Evolutionary conservation across 2,797 vertebrate genomes (phyloP), one percentile per base, ranked within the genome.

Genomic region (Limosa lapponica): DNA sequence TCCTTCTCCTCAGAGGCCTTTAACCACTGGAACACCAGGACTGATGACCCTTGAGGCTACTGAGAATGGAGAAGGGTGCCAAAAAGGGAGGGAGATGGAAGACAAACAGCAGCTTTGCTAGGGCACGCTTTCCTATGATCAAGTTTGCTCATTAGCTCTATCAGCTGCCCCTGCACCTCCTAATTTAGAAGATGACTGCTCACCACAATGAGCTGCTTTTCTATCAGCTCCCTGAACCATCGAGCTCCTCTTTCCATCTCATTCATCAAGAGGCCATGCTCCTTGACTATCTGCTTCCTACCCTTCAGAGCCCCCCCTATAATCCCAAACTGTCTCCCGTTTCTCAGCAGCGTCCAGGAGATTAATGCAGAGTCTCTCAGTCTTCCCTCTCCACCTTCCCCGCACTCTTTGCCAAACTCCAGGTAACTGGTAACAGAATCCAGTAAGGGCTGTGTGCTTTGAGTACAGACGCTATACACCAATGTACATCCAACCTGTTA

Each of bases 261-360:
- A 7, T 8, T 30, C 22, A 25, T 2, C 0, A 0, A 46, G 23
- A 19, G 12, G n/a, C 46, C 54, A 19, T 3, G 27, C 43, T 73
- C 54, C 57, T 32, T 4, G 9, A 15, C 49, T n/a, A 7, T 43
- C 2, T 34, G 3, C 49, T 46, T 0, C 8, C 8, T 1, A 16
- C 36, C 23, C 51, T 36, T 30, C 82, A 87, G 48, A 57, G 18
- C 16, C 5, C 4, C 4, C 3, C 1, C 43, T 6, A 10, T 3
- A 39, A 46, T 30, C 51, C 44, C 16, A 3, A 75, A 54, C 8
- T 4, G 8, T 16, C 48, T 61, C 36, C 55, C 11, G 3, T 43
- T 52, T 48, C 52, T 81, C 51, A 65, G 57, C 19, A 32, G 34
- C 15, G 65, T 30, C 55, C 49, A n/a, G 2, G 15, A 79, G 14